Conservation (phyloP, 1,140 invertebrate species). For the Drosophila orena region DNA sequence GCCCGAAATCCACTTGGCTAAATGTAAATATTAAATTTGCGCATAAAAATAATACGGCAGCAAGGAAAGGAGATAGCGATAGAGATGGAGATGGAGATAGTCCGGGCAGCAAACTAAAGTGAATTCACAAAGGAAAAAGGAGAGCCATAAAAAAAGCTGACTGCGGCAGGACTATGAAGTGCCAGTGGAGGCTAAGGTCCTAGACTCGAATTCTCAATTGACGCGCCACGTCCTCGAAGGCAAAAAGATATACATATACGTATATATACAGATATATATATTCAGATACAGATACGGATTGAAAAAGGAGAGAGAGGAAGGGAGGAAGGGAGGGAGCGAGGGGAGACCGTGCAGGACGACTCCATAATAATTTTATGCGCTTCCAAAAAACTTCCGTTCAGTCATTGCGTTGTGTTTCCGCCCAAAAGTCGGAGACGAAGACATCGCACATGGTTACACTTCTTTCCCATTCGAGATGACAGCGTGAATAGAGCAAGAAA, state of each 20-base stretch:
- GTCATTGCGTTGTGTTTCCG: constrained; percentile 79
- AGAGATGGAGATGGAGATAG: constrained; percentile 9
- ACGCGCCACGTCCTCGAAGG: constrained; percentile 55
- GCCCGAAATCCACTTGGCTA: constrained; percentile 74
- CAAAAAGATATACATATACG: constrained; percentile 9
- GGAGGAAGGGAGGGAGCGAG: background rate
- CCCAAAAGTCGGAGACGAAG: constrained; percentile 46
- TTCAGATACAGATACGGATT: constrained; percentile 27
- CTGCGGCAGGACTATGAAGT: constrained; percentile 67
- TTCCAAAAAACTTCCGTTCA: constrained; percentile 82
- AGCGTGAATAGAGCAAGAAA: constrained; percentile 3
- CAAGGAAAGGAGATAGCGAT: background rate
- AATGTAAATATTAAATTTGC: constrained; percentile 81
- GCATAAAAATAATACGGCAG: constrained; percentile 70
- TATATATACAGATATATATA: background rate
- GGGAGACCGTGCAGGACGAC: constrained; percentile 45
- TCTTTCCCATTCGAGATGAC: background rate
- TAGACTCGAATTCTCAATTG: constrained; percentile 64
- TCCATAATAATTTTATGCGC: constrained; percentile 83
- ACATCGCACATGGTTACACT: constrained; percentile 43
- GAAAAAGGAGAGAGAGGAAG: background rate
- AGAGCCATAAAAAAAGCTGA: constrained; percentile 59
- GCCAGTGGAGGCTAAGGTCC: constrained; percentile 53
- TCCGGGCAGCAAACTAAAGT: constrained; percentile 50
- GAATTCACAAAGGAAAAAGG: constrained; percentile 38